Base-by-base conservation (phyloP, 2,797 vertebrate species). In the Poecile montanus region DNA sequence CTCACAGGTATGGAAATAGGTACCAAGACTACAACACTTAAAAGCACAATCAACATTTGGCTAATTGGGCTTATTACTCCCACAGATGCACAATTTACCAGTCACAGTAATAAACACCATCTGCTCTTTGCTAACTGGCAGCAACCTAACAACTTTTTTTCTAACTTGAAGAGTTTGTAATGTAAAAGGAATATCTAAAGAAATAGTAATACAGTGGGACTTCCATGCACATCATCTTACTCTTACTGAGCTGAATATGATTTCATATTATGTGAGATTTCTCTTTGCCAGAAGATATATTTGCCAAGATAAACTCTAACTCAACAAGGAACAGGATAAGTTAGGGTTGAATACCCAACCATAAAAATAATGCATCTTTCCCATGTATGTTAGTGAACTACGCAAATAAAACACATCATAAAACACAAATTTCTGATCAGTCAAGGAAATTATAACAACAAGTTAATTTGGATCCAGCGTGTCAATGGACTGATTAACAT, bases 101-200 rank as follows among this genome's bases (percentile, higher is more conserved):
- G 91, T 78, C 93, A 94, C 76, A 88, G 76, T 62, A 94, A 95
- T 78, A 94, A 95, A 90, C 76, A 96, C 91, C 95, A 96, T 93
- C 94, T 96, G 95, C 58, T 95, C 76, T 91, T 93, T 90, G 62
- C 88, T 86, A 94, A 90, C 76, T 70, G 75, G 88, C 58, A 94
- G 62, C 70, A 94, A 93, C 44, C 50, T 86, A 93, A 40, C 25
- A 91, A 91, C 73, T 77, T 65, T 61, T 62, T 62, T 45, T 67
- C 34, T 72, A 66, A 75, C 23, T 81, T 81, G 11, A 63, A 65
- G 61, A 84, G 44, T 75, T 62, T 73, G 44, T 15, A 84, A 77
- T 4, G 15, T 61, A 65, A 68, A 85, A 91, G 27, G 30, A 92
- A 51, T 38, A 75, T 27, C 32, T 81, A n/a, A 91, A 75, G 42